Conservation (phyloP, 2,113 vertebrate species). For the Elaphurus davidianus region DNA sequence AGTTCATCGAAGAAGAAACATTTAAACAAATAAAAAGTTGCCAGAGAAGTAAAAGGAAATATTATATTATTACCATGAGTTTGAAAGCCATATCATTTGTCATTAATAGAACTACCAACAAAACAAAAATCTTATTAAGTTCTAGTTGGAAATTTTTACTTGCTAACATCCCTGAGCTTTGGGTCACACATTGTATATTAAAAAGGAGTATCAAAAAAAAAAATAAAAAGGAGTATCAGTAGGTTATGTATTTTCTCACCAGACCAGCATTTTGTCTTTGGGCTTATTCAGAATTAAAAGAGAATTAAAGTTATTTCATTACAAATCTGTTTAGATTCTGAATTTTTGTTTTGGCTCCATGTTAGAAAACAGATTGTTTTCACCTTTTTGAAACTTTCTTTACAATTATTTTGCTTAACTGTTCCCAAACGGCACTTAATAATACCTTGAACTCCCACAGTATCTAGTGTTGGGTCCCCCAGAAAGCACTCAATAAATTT, state of each 20-base stretch:
- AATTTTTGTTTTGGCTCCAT: background rate
- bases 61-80: background rate
- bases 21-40: conserved; percentile 15
- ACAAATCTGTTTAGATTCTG: background rate
- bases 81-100: background rate
- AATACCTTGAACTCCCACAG: background rate
- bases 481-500: conserved; percentile 34
- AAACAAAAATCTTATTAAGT: conserved; percentile 1
- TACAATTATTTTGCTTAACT: conserved; percentile 13
- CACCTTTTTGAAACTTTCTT: conserved; percentile 26
- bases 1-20: background rate
- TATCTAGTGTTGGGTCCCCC: background rate
- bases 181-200: background rate
- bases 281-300: conserved; percentile 31
- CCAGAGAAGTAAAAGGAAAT: background rate
- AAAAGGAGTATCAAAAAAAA: background rate
- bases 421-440: background rate
- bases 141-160: background rate
- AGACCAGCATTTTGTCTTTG: background rate
- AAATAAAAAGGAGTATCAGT: background rate
- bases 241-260: background rate
- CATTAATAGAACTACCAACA: conserved; percentile 3
- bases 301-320: background rate
- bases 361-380: conserved; percentile 9
- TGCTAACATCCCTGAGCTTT: background rate